Conservation (phyloP, 2,888 invertebrate genomes). For the Agriopis aurantiaria region DNA sequence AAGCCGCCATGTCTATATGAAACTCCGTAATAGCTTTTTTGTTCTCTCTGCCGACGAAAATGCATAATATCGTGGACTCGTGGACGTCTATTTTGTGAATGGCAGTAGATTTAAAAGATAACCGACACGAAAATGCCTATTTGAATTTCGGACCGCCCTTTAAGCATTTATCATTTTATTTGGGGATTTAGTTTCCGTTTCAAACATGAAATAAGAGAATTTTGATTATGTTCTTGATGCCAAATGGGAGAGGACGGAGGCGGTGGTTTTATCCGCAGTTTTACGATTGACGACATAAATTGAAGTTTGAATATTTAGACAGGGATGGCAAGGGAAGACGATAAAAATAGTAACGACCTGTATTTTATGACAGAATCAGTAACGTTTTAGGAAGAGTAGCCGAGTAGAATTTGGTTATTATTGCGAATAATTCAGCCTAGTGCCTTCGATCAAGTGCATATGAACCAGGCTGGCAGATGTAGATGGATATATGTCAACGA, state of each 20-base stretch:
- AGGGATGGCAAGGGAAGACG: constrained; percentile 39
- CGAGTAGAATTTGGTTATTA: constrained; percentile 11
- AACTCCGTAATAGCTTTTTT: constrained; percentile 56
- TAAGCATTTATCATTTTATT: constrained; percentile 38
- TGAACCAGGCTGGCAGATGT: no score
- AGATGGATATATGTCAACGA: no score
- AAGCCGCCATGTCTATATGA: constrained; percentile 48
- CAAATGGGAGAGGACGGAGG: constrained; percentile 17
- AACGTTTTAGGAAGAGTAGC: constrained; percentile 14
- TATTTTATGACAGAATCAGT: constrained; percentile 33
- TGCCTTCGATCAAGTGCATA: not conserved
- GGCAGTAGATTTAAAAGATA: constrained; percentile 37
- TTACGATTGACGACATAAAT: constrained; percentile 52
- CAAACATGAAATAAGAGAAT: constrained; percentile 30
- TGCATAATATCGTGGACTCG: constrained; percentile 39
- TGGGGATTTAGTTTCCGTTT: constrained; percentile 15
- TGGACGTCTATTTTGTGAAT: constrained; percentile 27
- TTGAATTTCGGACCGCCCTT: constrained; percentile 32
- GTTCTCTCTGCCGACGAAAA: constrained; percentile 36
- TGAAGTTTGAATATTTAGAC: constrained; percentile 49
- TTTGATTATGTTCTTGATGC: constrained; percentile 30
- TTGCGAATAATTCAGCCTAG: constrained; percentile 2
- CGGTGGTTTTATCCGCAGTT: constrained; percentile 41
- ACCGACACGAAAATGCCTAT: constrained; percentile 38
- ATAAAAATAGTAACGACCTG: constrained; percentile 38